These are phyloP conservation scores for Archivesica marissinica DNA, from an alignment of 1,140 invertebrate species.

Conservation along the genomic window DNA sequence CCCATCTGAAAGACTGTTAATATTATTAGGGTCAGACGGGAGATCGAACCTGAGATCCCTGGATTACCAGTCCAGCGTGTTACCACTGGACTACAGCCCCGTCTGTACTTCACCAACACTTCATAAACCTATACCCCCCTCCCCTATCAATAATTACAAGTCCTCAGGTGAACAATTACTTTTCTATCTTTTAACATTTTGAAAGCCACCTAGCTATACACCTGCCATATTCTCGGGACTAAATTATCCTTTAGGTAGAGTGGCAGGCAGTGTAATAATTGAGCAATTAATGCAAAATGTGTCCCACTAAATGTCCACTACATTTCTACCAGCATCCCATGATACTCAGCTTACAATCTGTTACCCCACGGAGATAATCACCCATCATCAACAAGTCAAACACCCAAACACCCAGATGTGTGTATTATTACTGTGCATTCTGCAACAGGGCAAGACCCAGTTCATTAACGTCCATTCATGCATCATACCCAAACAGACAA, in stretches of 20 bases:
- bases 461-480: neutral
- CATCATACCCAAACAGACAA: neutral
- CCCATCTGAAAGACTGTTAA: too few relatives aligned
- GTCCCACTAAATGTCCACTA: neutral
- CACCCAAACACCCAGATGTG: neutral
- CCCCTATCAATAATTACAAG: too few relatives aligned
- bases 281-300: slow-evolving; percentile 32
- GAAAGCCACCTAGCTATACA: too few relatives aligned
- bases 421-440: slow-evolving; percentile 20
- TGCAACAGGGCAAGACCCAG: neutral
- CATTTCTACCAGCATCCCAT: neutral
- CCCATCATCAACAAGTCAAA: slow-evolving; percentile 27
- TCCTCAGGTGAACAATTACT: too few relatives aligned
- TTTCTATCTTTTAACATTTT: too few relatives aligned
- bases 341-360: slow-evolving; percentile 22
- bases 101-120: too few relatives aligned
- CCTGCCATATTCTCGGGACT: neutral
- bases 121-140: too few relatives aligned
- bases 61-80: too few relatives aligned
- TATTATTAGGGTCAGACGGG: too few relatives aligned
- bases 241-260: neutral
- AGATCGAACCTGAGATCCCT: too few relatives aligned
- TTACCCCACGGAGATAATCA: slow-evolving; percentile 26
- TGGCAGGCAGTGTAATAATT: slow-evolving; percentile 47
- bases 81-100: too few relatives aligned